A percentile compares a stretch with the other conserved stretches of the same genome.
phyloP scores from a whole-genome alignment of 2,888 invertebrate genomes.

The Heliconius cydno region DNA sequence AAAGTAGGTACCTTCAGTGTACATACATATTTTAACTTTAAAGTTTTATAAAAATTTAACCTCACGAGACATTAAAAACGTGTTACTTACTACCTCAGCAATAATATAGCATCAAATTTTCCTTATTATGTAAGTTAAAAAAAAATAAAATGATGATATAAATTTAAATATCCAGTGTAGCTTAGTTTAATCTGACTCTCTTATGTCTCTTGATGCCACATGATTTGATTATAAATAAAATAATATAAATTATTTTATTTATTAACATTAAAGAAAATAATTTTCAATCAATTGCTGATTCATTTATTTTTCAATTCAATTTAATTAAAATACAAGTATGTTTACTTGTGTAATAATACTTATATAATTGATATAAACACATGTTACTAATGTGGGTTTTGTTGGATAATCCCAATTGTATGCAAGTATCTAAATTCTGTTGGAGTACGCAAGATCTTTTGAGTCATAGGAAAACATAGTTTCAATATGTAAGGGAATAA shows the following conservation, averaged over 20 bases:
- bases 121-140: too few species aligned
- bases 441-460: neutral
- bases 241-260: neutral
- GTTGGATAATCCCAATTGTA: conserved; percentile 13
- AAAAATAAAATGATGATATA: neutral
- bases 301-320: neutral
- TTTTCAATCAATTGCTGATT: conserved; percentile 2
- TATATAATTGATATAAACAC: neutral
- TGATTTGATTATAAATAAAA: too few species aligned
- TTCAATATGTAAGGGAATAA: neutral
- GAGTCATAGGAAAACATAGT: neutral
- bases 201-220: neutral
- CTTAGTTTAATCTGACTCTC: neutral
- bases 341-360: neutral
- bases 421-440: neutral
- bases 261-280: neutral
- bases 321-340: neutral
- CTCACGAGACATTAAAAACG: too few species aligned
- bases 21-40: too few species aligned
- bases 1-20: too few species aligned
- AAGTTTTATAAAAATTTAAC: too few species aligned
- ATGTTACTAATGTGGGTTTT: neutral
- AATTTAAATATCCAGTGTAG: neutral
- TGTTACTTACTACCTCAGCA: too few species aligned
- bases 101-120: too few species aligned